Conservation (phyloP, 2,888 invertebrate genomes). For the Lottia gigantea region DNA sequence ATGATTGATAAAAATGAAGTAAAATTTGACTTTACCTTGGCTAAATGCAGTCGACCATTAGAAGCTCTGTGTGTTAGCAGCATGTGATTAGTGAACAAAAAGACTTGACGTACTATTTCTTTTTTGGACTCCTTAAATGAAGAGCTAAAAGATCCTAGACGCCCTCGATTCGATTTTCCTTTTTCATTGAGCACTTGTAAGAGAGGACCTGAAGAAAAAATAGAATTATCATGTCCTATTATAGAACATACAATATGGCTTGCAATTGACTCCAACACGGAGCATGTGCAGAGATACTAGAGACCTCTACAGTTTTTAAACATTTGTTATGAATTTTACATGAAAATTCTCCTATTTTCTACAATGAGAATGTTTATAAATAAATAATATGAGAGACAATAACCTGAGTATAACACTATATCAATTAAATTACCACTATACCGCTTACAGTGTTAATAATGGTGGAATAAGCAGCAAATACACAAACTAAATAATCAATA, state of each 20-base stretch:
- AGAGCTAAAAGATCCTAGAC: slow-evolving; percentile 71
- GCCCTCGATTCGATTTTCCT: slow-evolving; percentile 72
- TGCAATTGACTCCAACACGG: slow-evolving; percentile 25
- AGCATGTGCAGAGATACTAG: slow-evolving; percentile 34
- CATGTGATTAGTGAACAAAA: slow-evolving; percentile 90
- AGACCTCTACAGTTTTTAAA: slow-evolving; percentile 10
- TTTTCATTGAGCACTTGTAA: slow-evolving; percentile 79
- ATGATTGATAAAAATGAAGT: too few species aligned
- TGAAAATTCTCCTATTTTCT: too few species aligned
- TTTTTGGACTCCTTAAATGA: slow-evolving; percentile 72
- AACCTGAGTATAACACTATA: too few species aligned
- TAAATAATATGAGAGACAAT: too few species aligned
- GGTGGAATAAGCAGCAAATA: too few species aligned
- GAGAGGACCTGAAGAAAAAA: slow-evolving; percentile 74
- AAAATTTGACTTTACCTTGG: slow-evolving; percentile 70
- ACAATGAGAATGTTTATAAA: too few species aligned
- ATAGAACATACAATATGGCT: slow-evolving; percentile 15
- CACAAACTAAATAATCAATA: too few species aligned
- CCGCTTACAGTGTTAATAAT: too few species aligned
- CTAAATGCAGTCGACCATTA: slow-evolving; percentile 86
- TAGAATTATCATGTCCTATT: slow-evolving; percentile 11
- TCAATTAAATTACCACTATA: too few species aligned
- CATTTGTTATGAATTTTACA: too few species aligned
- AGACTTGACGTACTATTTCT: slow-evolving; percentile 83
- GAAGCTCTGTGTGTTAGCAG: slow-evolving; percentile 84